Base-by-base conservation (phyloP, 2,797 vertebrate genomes). In the Urosaurus nigricauda region DNA sequence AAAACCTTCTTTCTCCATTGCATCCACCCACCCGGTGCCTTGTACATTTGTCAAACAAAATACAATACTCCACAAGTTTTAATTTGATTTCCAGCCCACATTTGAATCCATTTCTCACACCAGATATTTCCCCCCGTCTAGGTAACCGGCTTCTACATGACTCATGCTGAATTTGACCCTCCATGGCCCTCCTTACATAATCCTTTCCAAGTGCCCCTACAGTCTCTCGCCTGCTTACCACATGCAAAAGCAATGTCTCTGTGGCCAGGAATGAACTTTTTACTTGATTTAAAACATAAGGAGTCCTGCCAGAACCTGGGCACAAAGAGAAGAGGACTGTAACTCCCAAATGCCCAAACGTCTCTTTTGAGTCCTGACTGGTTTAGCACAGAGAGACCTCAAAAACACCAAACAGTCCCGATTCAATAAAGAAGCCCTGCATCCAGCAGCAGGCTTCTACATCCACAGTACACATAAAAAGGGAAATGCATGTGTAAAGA, bases 91-190 rank as follows among this genome's bases (percentile, higher is more conserved):
- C 68, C 56, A 78, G 26, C 14, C 70, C 12, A 24, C 60, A 79
- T 68, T 11, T 65, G 73, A 86, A 85, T 73, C 84, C 60, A 68
- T 85, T 83, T 63, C 5, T 90, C 65, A 60, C 68, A 88, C 89
- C 88, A 91, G 17, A 87, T 77, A 88, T 87, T 87, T 73, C 68
- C n/a, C 74, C 78, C 47, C 78, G 85, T 19, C 21, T 17, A 87
- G 21, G 11, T 88, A 56, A 89, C 56, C 43, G 86, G 5, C 51
- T 68, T 35, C 43, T 37, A 85, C 60, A 79, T 75, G 71, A 87
- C 0, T 82, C 79, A 85, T 60, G 32, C n/a, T 75, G 21, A 60
- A 70, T 32, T 11, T 82, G 37, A 71, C 83, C 90, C 71, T 60
- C 7, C 5, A 1, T 85, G 87, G 4, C 73, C 70, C 40, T 32